A percentile compares a stretch with the other conserved stretches of the same genome.
These are phyloP conservation scores for Trematocara unimaculatum DNA, from an alignment of 2,113 vertebrate species.

Conservation along the genomic window DNA sequence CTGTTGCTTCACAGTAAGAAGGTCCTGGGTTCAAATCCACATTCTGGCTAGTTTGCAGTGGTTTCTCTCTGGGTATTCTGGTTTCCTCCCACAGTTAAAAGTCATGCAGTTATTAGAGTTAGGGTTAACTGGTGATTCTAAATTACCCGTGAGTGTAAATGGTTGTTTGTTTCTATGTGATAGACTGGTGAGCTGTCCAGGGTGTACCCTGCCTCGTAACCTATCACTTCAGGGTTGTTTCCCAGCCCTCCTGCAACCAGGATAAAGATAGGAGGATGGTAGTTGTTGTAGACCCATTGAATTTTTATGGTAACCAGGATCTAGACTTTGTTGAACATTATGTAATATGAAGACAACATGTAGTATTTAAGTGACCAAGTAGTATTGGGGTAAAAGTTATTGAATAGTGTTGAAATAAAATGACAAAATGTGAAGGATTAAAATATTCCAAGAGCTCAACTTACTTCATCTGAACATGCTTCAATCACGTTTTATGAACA, in stretches of 20 bases:
- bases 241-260: rapidly evolving
- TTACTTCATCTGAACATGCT: background rate
- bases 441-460: rapidly evolving
- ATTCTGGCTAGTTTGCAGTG: too few relatives aligned
- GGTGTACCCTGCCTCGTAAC: rapidly evolving
- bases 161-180: background rate
- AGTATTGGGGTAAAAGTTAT: rapidly evolving
- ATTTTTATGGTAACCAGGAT: rapidly evolving
- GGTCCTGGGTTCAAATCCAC: too few relatives aligned
- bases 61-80: too few relatives aligned
- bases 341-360: background rate
- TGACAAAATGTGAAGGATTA: background rate
- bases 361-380: background rate
- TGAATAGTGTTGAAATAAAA: background rate
- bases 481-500: rapidly evolving
- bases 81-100: too few relatives aligned
- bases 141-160: rapidly evolving
- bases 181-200: background rate
- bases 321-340: background rate
- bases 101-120: too few relatives aligned
- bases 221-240: background rate
- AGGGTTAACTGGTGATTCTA: too few relatives aligned
- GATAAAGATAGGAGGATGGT: background rate
- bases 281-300: rapidly evolving
- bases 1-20: too few relatives aligned